Base-by-base conservation (phyloP, 2,797 vertebrate genomes). In the Craterocephalus amniculus region DNA sequence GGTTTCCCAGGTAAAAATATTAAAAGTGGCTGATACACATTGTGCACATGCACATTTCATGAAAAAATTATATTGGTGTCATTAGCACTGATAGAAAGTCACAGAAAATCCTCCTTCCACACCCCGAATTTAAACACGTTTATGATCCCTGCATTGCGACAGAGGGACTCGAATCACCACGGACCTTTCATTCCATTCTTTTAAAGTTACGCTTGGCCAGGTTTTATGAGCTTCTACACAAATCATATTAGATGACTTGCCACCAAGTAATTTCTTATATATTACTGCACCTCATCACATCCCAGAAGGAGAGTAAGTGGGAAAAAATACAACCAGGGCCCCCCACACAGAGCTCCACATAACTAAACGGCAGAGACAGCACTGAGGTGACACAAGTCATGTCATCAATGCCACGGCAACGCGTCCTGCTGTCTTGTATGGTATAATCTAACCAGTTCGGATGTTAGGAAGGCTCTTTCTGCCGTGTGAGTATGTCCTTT, bases 211-310 rank as follows among this genome's bases (percentile, higher is more conserved):
- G 90, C 90, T 85, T 75, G 87, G 83, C 34, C 72, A 75, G 87
- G 52, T 85, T 92, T 92, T 90, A 91, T 85, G 90, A 90, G 89
- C 83, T 80, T 60, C 85, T 56, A 85, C 87, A 93, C 91, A 91
- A 91, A 92, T 91, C 91, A 89, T 80, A 88, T 90, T 80, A 87
- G 88, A 90, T 81, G 88, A 89, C 81, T 92, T 87, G 84, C 88
- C 87, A 83, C 80, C 84, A 40, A 90, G 89, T 91, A 87, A 87
- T 88, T 89, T 83, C 80, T 86, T 89, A 85, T 87, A 88, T 85
- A 89, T 90, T 85, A 85, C 91, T 72, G 82, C 88, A 79, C 80
- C 87, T 88, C 86, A 81, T 88, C 88, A 83, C 60, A 55, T 83
- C 76, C 83, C 64, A 75, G 80, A 70, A 77, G 66, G 78, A 80